Conservation (phyloP, 2,888 invertebrate species). For the Actias luna region DNA sequence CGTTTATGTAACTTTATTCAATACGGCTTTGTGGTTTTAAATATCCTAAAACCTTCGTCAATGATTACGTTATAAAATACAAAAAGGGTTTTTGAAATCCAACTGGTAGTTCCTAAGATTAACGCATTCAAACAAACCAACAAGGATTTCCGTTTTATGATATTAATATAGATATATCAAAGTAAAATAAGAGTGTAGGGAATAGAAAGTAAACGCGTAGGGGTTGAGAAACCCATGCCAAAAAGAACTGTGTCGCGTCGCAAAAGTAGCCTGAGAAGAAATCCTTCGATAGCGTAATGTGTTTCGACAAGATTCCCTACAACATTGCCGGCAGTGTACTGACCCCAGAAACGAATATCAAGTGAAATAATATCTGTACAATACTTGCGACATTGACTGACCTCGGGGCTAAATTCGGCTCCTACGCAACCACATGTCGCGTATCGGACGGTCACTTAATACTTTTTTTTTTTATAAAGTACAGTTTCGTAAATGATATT, state of each 20-base stretch:
- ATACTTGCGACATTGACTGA: conserved; percentile 35
- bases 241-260: background rate
- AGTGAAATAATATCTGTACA: conserved; percentile 29
- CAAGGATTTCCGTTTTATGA: too few relatives aligned
- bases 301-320: conserved; percentile 29
- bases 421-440: conserved; percentile 27
- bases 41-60: too few relatives aligned
- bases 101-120: too few relatives aligned
- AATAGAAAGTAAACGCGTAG: background rate
- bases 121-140: too few relatives aligned
- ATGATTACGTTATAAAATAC: too few relatives aligned
- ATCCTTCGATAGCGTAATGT: conserved; percentile 10
- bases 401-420: conserved; percentile 42
- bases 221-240: background rate
- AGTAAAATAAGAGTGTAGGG: background rate
- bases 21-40: too few relatives aligned
- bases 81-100: too few relatives aligned
- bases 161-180: too few relatives aligned
- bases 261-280: background rate
- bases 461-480: conserved; percentile 9
- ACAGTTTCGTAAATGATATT: background rate
- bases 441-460: conserved; percentile 25
- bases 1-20: too few relatives aligned
- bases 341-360: conserved; percentile 29
- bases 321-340: conserved; percentile 25